Percentiles rank a stretch among this genome's conserved stretches.
phyloP scores from a whole-genome alignment of 2,797 vertebrate species.

The Sebastes flavidus region DNA sequence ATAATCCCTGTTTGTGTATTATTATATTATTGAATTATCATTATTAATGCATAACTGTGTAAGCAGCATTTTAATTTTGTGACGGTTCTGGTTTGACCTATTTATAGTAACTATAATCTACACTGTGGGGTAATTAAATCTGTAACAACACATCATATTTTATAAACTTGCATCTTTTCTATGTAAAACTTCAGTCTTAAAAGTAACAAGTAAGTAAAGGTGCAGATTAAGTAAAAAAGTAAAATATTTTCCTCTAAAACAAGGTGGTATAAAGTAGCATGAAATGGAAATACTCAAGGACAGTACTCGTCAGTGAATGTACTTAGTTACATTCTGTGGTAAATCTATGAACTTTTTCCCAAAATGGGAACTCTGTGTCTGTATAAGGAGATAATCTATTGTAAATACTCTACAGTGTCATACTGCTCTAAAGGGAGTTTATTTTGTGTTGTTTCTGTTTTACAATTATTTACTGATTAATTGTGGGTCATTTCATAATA shows the following conservation, averaged over 20 bases:
- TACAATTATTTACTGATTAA: neutral
- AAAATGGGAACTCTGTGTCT: neutral
- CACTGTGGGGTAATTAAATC: neutral
- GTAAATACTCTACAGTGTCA: neutral
- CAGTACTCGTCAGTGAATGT: neutral
- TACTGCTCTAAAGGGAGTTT: neutral
- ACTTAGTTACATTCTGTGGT: neutral
- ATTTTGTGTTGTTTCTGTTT: neutral
- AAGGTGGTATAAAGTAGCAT: neutral
- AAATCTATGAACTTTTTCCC: neutral
- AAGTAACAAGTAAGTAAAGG: neutral
- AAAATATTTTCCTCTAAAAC: neutral
- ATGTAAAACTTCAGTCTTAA: neutral
- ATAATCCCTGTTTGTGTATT: neutral
- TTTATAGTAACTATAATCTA: neutral
- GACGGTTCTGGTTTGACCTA: neutral
- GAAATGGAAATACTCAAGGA: neutral
- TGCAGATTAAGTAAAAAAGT: neutral
- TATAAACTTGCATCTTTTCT: neutral
- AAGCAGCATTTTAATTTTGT: neutral
- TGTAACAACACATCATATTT: neutral
- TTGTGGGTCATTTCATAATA: neutral
- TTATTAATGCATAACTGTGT: neutral
- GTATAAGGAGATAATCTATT: neutral
- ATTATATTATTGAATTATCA: neutral